Evolutionary conservation across 1,140 invertebrate species (phyloP), one percentile per base, ranked within the genome.

Genomic region (Conus betulinus): DNA sequence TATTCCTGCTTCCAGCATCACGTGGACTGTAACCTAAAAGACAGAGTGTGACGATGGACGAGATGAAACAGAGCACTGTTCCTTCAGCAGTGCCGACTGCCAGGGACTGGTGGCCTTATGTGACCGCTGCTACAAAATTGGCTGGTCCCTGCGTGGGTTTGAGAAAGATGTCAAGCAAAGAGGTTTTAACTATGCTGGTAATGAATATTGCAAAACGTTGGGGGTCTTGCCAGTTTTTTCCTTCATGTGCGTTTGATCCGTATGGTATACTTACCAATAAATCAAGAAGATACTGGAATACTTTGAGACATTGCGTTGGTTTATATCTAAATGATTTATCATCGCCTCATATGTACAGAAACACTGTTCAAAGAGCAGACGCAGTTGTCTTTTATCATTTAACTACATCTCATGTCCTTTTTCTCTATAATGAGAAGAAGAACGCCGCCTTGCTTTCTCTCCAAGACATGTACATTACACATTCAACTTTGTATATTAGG

Each of bases 51-150:
- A 71, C 5, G 84, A 55, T 17, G 84, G 55, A 71, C 57, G n/a
- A n/a, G 84, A 85, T 27, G 84, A 85, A 71, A 57, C 17, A 51
- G n/a, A 23, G 4, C 84, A 85, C 27, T 85, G 84, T 85, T 60
- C 57, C 27, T 85, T 67, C 63, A 85, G 84, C 84, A 85, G 84
- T 23, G 6, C 84, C 20, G 55, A 17, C 60, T 71, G 84, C 25
- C 6, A 63, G 15, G 84, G 84, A 5, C 13, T 51, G n/a, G 84
- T 85, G 52, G 84, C 84, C 8, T 78, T 25, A 51, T 84, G 83
- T 39, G 4, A 84, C 71, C 20, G 71, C 8, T 76, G 71, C 23
- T 76, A 63, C 60, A 63, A 63, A 63, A 13, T 63, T 20, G 60
- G 39, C 39, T 39, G 39, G 39, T 39, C 39, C 39, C 39, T 39